These are phyloP conservation scores for Onychomys leucogaster DNA, from an alignment of 2,797 vertebrate species.

Conservation along the genomic window DNA sequence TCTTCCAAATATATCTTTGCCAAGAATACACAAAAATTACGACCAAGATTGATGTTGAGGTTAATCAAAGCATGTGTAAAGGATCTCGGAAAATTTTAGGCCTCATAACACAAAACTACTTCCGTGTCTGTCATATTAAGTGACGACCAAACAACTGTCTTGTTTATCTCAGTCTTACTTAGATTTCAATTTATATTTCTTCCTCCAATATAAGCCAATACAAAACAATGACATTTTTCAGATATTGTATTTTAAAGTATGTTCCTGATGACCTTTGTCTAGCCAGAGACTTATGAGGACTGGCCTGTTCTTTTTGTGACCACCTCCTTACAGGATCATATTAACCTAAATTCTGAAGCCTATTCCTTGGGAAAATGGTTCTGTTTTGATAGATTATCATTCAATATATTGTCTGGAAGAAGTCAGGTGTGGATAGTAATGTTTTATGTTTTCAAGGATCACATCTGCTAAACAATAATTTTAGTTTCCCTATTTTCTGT, in stretches of 20 bases:
- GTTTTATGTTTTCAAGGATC: background rate
- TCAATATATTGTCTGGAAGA: background rate
- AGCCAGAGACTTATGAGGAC: background rate
- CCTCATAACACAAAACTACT: background rate
- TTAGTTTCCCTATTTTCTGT: background rate
- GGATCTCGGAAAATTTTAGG: background rate
- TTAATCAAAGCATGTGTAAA: background rate
- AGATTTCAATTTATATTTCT: background rate
- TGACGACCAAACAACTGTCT: background rate
- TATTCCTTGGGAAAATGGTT: background rate
- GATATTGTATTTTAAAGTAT: background rate
- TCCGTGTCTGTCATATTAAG: background rate
- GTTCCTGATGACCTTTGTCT: background rate
- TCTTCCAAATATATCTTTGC: background rate
- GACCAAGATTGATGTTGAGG: background rate
- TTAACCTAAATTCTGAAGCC: background rate
- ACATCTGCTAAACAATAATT: background rate
- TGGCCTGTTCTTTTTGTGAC: background rate
- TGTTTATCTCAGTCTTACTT: background rate
- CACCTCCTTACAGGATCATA: background rate
- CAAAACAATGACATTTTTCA: background rate
- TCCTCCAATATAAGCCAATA: background rate
- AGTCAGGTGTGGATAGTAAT: background rate
- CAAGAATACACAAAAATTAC: background rate
- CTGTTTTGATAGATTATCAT: slow-evolving; percentile 13